These are phyloP conservation scores for Actinostola sp. DNA, from an alignment of 92 coral and sea anemone genomes.

Conservation along the genomic window DNA sequence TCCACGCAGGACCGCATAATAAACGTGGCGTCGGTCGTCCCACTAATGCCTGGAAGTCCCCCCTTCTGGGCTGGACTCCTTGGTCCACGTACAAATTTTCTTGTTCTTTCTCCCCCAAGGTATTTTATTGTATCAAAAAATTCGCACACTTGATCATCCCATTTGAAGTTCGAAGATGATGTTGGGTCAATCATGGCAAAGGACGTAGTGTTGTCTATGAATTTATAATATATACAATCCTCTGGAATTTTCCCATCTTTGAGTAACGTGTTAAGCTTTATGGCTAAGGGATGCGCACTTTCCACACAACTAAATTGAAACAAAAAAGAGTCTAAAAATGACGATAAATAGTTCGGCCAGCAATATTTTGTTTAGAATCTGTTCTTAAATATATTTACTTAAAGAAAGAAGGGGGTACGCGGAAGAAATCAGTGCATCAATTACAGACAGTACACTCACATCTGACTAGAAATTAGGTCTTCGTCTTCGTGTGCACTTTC, in stretches of 20 bases:
- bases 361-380: too few species aligned
- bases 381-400: not conserved
- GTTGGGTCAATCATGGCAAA: slow-evolving; percentile 24
- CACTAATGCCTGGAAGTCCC: not conserved
- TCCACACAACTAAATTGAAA: not conserved
- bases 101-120: slow-evolving; percentile 17
- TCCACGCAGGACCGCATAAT: too few species aligned
- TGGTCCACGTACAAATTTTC: slow-evolving; percentile 40
- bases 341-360: too few species aligned
- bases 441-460: too few species aligned
- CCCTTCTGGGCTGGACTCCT: slow-evolving; percentile 16
- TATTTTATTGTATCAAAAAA: slow-evolving; percentile 40
- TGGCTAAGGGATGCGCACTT: slow-evolving; percentile 36
- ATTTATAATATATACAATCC: slow-evolving; percentile 14
- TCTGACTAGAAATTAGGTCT: too few species aligned
- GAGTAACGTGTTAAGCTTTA: slow-evolving; percentile 14
- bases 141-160: slow-evolving; percentile 47
- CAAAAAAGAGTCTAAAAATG: not conserved
- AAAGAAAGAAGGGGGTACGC: too few species aligned
- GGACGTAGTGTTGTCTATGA: slow-evolving; percentile 13
- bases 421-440: too few species aligned
- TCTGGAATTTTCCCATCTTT: slow-evolving; percentile 37
- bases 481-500: too few species aligned
- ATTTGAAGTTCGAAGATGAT: slow-evolving; percentile 1
- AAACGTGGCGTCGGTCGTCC: too few species aligned